A percentile compares a stretch with the other conserved stretches of the same genome.
Conservation (phyloP, 2,113 vertebrate genomes). For the Anhinga rufa region DNA sequence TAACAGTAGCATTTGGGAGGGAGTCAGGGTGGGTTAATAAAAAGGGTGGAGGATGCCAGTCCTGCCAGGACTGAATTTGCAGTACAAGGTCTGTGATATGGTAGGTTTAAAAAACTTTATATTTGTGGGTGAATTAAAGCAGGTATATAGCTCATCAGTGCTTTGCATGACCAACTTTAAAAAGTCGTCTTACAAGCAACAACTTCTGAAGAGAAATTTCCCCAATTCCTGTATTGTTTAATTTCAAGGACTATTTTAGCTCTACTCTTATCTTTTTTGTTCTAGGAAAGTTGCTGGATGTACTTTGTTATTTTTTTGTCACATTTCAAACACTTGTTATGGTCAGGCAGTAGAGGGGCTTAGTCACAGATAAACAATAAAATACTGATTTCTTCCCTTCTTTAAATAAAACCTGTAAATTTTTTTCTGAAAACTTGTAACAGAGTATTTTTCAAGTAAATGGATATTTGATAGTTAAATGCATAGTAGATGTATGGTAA, state of each 20-base stretch:
- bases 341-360: not conserved
- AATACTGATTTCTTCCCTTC: not conserved
- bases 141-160: not conserved
- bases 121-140: not conserved
- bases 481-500: not conserved
- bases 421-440: not conserved
- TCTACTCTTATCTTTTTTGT: not conserved
- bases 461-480: not conserved
- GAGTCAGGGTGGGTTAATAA: not conserved
- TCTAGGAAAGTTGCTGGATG: not conserved
- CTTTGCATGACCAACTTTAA: not conserved
- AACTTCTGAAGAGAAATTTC: not conserved
- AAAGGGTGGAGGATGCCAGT: not conserved
- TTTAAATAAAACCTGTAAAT: not conserved
- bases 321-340: not conserved
- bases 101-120: not conserved
- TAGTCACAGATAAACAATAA: not conserved
- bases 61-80: not conserved
- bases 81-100: rapidly evolving
- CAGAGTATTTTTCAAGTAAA: not conserved
- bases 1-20: not conserved
- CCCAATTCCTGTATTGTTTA: not conserved
- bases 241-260: not conserved
- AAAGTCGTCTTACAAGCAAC: not conserved
- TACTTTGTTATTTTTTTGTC: not conserved